Evolutionary conservation across 1,140 invertebrate species (phyloP).

Genomic region (Sinonovacula constricta): DNA sequence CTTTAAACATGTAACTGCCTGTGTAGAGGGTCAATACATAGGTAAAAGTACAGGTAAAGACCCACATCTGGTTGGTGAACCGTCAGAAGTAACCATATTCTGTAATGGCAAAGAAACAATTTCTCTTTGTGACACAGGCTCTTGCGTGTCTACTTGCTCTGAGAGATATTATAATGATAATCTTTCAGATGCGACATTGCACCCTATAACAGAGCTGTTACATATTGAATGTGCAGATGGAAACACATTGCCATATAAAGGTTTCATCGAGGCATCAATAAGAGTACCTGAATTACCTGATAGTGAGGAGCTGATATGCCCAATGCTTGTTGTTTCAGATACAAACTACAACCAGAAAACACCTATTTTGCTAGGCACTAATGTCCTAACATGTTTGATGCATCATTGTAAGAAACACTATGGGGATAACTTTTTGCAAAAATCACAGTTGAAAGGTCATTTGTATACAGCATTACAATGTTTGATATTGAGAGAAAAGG

Average conservation of each 20-base stretch:
- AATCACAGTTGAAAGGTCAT: not conserved
- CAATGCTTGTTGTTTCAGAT: slow-evolving; percentile 15
- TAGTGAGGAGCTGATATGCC: not conserved
- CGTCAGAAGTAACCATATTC: not conserved
- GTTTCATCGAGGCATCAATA: slow-evolving; percentile 12
- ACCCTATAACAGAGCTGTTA: not conserved
- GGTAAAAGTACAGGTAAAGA: too few species aligned
- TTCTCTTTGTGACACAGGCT: slow-evolving; percentile 23
- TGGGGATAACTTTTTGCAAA: slow-evolving; percentile 17
- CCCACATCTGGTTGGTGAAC: not conserved
- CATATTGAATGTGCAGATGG: slow-evolving; percentile 33
- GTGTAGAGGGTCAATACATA: too few species aligned
- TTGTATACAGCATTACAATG: slow-evolving; percentile 15
- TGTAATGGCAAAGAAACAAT: not conserved
- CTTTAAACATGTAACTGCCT: too few species aligned
- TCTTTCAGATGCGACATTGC: not conserved
- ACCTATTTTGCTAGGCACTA: not conserved
- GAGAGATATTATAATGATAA: not conserved
- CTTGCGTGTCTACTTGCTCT: slow-evolving; percentile 3
- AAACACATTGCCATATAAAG: slow-evolving; percentile 8
- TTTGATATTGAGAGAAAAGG: slow-evolving; percentile 2
- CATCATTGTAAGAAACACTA: not conserved
- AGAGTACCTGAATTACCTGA: not conserved
- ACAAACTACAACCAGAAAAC: not conserved
- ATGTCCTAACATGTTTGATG: not conserved